phyloP scores from a whole-genome alignment of 2,113 vertebrate genomes.

The Elgaria multicarinata region DNA sequence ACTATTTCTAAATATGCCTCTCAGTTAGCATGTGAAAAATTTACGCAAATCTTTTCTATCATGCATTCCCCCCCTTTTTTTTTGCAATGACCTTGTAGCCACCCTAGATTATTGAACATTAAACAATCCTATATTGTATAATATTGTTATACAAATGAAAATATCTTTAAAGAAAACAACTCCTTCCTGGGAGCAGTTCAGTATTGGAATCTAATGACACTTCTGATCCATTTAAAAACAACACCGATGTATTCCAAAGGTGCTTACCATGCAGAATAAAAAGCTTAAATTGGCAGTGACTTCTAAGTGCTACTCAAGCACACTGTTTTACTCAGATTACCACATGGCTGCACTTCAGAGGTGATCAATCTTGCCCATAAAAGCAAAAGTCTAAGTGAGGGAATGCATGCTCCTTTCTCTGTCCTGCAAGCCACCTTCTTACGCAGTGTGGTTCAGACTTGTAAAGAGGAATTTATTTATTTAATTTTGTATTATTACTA shows the following conservation, averaged over 20 bases:
- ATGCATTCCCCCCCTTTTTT: too few relatives aligned
- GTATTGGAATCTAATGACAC: background rate
- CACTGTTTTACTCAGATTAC: background rate
- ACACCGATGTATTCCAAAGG: fast-evolving
- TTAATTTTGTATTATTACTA: too few relatives aligned
- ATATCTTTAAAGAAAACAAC: background rate
- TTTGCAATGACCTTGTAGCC: too few relatives aligned
- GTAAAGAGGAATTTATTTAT: background rate
- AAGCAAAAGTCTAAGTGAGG: background rate
- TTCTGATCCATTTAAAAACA: constrained; percentile 19
- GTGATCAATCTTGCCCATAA: background rate
- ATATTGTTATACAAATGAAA: background rate
- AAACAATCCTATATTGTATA: background rate
- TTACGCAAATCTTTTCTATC: too few relatives aligned
- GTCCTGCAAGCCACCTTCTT: background rate
- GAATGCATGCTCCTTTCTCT: background rate
- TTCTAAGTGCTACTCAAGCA: background rate
- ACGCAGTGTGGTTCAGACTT: background rate
- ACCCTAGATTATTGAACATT: background rate
- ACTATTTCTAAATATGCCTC: too few relatives aligned
- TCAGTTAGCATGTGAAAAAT: too few relatives aligned
- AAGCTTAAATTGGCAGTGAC: constrained; percentile 6
- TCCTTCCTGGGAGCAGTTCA: constrained; percentile 16
- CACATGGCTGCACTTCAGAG: constrained; percentile 24
- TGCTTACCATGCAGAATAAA: background rate